These are phyloP conservation scores for Tenthredo notha DNA, from an alignment of 2,888 invertebrate species.

Conservation along the genomic window DNA sequence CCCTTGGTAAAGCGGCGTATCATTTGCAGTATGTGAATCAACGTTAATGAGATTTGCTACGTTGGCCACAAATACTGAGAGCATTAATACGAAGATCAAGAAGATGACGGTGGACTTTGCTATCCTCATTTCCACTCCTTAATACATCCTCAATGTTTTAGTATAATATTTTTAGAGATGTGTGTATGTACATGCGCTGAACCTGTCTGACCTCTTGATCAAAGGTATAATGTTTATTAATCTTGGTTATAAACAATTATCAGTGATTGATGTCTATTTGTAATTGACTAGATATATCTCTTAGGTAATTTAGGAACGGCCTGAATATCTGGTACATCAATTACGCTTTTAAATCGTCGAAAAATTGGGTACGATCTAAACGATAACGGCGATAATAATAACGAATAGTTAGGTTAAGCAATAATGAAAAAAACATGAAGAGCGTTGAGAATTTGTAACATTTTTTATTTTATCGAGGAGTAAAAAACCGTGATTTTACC, in stretches of 20 bases:
- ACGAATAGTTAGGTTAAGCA: constrained; percentile 16
- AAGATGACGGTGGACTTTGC: constrained; percentile 83
- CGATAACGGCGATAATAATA: not conserved
- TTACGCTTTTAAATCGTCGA: not conserved
- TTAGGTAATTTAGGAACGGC: not conserved
- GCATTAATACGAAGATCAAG: constrained; percentile 82
- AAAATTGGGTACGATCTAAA: not conserved
- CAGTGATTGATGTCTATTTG: constrained; percentile 1
- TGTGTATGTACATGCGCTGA: not conserved
- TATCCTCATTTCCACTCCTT: constrained; percentile 80
- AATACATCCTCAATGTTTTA: not conserved
- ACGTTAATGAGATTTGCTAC: constrained; percentile 85
- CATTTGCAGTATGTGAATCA: constrained; percentile 74
- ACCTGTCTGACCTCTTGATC: not conserved
- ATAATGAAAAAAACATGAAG: not conserved
- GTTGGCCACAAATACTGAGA: constrained; percentile 86
- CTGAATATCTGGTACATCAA: not conserved
- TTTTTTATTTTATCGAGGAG: not conserved
- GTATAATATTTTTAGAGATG: not conserved
- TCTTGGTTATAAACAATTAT: not conserved
- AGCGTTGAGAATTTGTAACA: not conserved
- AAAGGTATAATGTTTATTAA: not conserved
- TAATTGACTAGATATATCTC: not conserved
- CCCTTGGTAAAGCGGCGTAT: constrained; percentile 58
- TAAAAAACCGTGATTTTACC: not conserved